A percentile compares a stretch with the other conserved stretches of the same genome.
Conservation (phyloP, 64 coral and sea anemone species). For the Cladopsammia gracilis region DNA sequence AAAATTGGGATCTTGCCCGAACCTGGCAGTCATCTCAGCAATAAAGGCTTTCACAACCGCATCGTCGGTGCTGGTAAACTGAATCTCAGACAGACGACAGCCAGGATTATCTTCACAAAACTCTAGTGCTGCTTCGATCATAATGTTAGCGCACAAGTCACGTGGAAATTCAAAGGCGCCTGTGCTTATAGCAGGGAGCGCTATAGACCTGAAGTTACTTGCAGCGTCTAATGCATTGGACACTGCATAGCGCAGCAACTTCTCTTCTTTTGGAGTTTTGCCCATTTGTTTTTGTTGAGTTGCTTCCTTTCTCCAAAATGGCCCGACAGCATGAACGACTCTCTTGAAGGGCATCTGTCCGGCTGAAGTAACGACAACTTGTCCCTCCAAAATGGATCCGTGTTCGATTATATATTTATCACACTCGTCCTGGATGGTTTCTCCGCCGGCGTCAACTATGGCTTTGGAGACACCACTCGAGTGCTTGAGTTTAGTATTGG, state of each 20-base stretch:
- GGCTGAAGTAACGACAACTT: slow-evolving; percentile 32
- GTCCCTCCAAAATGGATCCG: slow-evolving; percentile 22
- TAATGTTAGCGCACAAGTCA: slow-evolving; percentile 21
- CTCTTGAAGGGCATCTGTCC: slow-evolving; percentile 69
- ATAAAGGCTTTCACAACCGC: background rate
- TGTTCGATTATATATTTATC: slow-evolving; percentile 3
- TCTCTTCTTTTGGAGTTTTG: slow-evolving; percentile 7
- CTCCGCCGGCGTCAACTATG: slow-evolving; percentile 60
- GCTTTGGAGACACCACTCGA: slow-evolving; percentile 40
- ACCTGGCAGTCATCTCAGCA: background rate
- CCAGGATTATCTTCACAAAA: slow-evolving; percentile 1
- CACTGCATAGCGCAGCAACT: background rate
- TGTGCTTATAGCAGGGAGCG: slow-evolving; percentile 53
- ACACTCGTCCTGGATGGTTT: slow-evolving; percentile 69
- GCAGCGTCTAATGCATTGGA: slow-evolving; percentile 10
- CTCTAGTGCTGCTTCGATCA: background rate
- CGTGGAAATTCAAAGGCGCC: slow-evolving; percentile 20
- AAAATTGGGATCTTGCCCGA: background rate
- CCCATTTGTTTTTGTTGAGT: background rate
- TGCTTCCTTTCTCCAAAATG: slow-evolving; percentile 45
- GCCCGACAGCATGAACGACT: slow-evolving; percentile 78
- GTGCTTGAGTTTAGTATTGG: slow-evolving; percentile 58
- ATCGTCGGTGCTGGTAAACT: slow-evolving; percentile 35
- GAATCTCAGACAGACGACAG: slow-evolving; percentile 40
- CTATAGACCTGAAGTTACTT: background rate